Conservation (phyloP, 2,888 invertebrate genomes). For the Embidobia sp. region DNA sequence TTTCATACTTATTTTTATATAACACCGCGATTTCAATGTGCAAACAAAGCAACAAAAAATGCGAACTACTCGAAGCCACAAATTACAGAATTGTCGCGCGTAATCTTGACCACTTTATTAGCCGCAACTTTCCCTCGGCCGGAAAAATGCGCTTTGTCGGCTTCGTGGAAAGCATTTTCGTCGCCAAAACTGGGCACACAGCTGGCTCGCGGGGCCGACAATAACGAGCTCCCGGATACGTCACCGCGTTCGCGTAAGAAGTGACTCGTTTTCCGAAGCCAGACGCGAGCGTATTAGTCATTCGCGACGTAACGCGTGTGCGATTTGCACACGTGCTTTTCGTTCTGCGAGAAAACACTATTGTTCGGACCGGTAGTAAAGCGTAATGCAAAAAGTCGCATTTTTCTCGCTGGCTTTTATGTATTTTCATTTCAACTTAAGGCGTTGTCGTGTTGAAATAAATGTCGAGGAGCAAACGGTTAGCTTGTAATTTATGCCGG, state of each 20-base stretch:
- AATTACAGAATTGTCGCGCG: too few relatives aligned
- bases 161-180: background rate
- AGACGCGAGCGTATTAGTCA: slow-evolving; percentile 40
- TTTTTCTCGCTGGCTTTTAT: too few relatives aligned
- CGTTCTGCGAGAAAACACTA: slow-evolving; percentile 5
- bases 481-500: too few relatives aligned
- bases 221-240: slow-evolving; percentile 45
- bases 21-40: slow-evolving; percentile 11
- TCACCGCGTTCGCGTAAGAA: slow-evolving; percentile 45
- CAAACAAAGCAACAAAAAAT: too few relatives aligned
- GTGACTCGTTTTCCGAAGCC: slow-evolving; percentile 37
- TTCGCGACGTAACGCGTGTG: slow-evolving; percentile 24
- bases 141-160: background rate
- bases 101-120: background rate
- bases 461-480: too few relatives aligned
- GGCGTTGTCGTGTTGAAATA: too few relatives aligned
- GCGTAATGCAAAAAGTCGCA: background rate
- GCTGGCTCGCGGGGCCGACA: slow-evolving; percentile 15
- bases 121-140: background rate
- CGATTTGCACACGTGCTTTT: slow-evolving; percentile 36
- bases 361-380: slow-evolving; percentile 5
- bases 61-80: too few relatives aligned
- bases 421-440: too few relatives aligned
- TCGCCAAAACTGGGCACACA: slow-evolving; percentile 13
- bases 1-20: slow-evolving; percentile 24